These are phyloP conservation scores for Prosopocoilus inquinatus DNA, from an alignment of 2,888 invertebrate species.

Conservation along the genomic window DNA sequence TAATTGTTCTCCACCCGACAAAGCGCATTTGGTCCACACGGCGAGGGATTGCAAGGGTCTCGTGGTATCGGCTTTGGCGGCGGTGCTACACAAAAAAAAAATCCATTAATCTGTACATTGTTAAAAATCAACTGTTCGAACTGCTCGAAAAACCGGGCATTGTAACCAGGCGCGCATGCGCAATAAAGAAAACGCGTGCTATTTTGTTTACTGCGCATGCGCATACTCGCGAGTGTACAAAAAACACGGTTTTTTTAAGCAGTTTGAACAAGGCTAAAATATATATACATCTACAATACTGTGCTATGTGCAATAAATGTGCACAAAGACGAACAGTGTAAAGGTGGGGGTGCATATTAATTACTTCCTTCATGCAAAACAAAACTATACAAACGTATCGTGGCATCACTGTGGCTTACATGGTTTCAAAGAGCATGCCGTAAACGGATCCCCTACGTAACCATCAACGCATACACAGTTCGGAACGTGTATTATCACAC, in stretches of 20 bases:
- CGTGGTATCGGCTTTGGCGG: conserved; percentile 21
- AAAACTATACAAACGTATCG: no score
- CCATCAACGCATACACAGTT: conserved; percentile 70
- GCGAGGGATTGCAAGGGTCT: conserved; percentile 66
- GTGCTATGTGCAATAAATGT: background rate
- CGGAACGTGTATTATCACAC: conserved; percentile 72
- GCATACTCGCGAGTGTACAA: no score
- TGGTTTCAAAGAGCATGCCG: conserved; percentile 55
- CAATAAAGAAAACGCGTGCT: no score
- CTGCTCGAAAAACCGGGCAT: no score
- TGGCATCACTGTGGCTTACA: conserved; percentile 53
- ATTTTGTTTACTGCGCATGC: no score
- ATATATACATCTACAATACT: background rate
- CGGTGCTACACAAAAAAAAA: conserved; percentile 20
- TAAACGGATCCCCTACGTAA: conserved; percentile 67
- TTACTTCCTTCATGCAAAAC: no score
- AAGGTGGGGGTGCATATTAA: background rate
- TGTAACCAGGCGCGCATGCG: no score
- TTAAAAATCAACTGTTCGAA: no score
- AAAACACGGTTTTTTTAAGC: no score
- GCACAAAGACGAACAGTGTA: conserved; percentile 1
- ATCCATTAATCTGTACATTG: background rate
- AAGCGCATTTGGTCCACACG: conserved; percentile 71
- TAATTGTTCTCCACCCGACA: conserved; percentile 69
- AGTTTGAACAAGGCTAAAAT: no score